Percentiles rank a stretch among this genome's conserved stretches.
Evolutionary conservation across 2,797 vertebrate genomes (phyloP).

Genomic region (Distichodus sexfasciatus): DNA sequence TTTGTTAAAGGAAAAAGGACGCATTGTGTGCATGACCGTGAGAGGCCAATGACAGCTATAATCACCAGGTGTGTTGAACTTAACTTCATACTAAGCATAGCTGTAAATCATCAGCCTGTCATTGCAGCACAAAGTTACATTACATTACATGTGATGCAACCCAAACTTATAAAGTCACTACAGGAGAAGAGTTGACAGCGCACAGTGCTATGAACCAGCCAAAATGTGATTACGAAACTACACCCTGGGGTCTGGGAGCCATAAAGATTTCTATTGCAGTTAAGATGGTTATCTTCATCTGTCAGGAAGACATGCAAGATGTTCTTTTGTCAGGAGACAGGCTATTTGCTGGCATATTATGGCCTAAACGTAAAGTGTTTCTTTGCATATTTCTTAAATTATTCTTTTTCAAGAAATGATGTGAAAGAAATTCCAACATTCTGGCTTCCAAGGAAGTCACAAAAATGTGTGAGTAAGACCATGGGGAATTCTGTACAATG

Average conservation of each 20-base stretch:
- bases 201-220: neutral
- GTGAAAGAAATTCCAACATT: too few relatives aligned
- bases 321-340: too few relatives aligned
- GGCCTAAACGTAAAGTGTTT: too few relatives aligned
- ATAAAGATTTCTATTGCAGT: neutral
- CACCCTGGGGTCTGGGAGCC: neutral
- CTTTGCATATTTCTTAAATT: too few relatives aligned
- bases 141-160: neutral
- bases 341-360: too few relatives aligned
- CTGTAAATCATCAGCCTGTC: neutral
- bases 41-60: neutral
- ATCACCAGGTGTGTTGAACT: neutral
- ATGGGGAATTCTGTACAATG: too few relatives aligned
- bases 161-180: neutral
- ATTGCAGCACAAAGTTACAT: neutral
- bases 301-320: too few relatives aligned
- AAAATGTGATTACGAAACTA: constrained; percentile 8
- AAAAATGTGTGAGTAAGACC: too few relatives aligned
- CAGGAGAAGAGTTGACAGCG: neutral
- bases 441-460: too few relatives aligned
- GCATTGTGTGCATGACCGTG: neutral
- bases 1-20: neutral
- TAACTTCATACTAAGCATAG: neutral
- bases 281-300: constrained; percentile 34
- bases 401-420: too few relatives aligned